A percentile compares a stretch with the other conserved stretches of the same genome.
Evolutionary conservation across 2,888 invertebrate genomes (phyloP).

Genomic region (Orthonevra nobilis): DNA sequence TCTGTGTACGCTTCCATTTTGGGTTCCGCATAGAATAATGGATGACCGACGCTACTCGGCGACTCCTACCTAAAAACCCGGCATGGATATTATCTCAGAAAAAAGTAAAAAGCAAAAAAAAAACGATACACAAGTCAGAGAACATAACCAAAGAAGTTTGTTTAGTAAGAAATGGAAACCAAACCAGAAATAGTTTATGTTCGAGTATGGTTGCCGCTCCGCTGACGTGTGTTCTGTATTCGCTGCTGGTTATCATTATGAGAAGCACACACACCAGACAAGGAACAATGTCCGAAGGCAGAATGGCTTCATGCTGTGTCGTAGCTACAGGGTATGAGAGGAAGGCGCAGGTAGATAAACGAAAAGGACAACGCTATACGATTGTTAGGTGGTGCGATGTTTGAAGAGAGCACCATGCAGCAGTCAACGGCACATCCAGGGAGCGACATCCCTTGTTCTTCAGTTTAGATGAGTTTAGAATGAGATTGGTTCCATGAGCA

Average conservation of each 20-base stretch:
- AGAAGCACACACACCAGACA: conserved; percentile 18
- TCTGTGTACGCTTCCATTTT: conserved; percentile 60
- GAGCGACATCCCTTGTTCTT: conserved; percentile 57
- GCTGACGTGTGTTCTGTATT: conserved; percentile 49
- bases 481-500: conserved; percentile 52
- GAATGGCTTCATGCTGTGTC: conserved; percentile 56
- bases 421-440: conserved; percentile 60
- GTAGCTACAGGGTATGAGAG: background rate
- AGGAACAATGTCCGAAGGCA: conserved; percentile 56
- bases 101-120: conserved; percentile 29
- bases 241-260: conserved; percentile 51
- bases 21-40: conserved; percentile 64
- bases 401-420: conserved; percentile 8
- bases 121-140: conserved; percentile 32
- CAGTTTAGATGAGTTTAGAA: conserved; percentile 41
- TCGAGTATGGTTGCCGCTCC: background rate
- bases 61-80: conserved; percentile 63
- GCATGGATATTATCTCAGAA: conserved; percentile 35
- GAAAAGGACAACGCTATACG: conserved; percentile 32
- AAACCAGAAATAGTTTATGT: conserved; percentile 52
- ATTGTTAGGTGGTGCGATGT: conserved; percentile 8
- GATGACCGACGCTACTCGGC: conserved; percentile 41
- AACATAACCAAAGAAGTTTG: background rate
- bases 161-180: conserved; percentile 40
- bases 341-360: background rate